Evolutionary conservation across 2,113 vertebrate genomes (phyloP), one percentile per base, ranked within the genome.

Genomic region (Oreochromis spilurus): DNA sequence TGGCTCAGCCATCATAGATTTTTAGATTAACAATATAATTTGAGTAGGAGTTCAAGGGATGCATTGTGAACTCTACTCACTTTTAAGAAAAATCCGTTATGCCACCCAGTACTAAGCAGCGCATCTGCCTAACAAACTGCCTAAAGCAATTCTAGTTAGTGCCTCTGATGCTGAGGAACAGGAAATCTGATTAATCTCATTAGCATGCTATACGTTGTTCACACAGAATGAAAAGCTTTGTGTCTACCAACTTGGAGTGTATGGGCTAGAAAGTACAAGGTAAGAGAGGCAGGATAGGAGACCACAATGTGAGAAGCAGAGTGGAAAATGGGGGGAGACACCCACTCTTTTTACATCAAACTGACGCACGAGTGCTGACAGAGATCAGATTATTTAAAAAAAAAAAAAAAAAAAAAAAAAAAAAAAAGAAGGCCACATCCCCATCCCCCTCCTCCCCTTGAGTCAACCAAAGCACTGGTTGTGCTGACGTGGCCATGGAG

Each of bases 331-430:
- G 72, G 72, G 45, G 55, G 40, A n/a, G 53, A 62, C 88, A 90
- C 94, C 87, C 84, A 94, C 94, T 92, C 93, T 93, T 94, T 75
- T 95, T 96, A 93, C 96, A 96, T 96, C 96, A 96, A 93, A 90
- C 88, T 96, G 96, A 96, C 94, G 95, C 96, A 96, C 90, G 70
- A 94, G 83, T 84, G 86, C 91, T 93, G 93, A 94, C 93, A 94
- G 87, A 93, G 92, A 96, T 96, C 94, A 95, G 95, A 96, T 36
- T 58, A 9, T 58, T 34, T 62, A 94, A 87, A 8, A 17, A 48
- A 34, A 48, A 36, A n/a, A 6, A 31, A 48, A 48, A 24, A 21
- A 34, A 2, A 9, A 36, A 3, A 53, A 9, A n/a, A 58, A 10
- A 53, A 7, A 5, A 9, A 17, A 58, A 17, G 10, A 60, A 3